Conservation (phyloP, 1,140 invertebrate species). For the Sitobion miscanthi region DNA sequence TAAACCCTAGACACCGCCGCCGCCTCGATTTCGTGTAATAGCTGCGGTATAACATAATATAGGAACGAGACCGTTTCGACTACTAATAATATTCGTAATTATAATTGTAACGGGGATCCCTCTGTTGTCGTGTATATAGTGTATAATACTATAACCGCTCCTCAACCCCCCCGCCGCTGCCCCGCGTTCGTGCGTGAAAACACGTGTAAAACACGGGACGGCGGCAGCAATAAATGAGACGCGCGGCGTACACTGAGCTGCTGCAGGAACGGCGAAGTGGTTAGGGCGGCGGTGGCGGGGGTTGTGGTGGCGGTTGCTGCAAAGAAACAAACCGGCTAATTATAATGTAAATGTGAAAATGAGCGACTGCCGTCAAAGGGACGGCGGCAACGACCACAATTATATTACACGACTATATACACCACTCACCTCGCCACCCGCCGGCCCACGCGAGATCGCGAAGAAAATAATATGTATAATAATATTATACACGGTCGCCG, state of each 20-base stretch:
- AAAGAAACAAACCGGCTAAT: constrained; percentile 51
- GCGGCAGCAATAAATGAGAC: constrained; percentile 23
- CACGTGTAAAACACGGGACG: constrained; percentile 39
- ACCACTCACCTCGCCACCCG: background rate
- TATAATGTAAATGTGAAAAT: constrained; percentile 52
- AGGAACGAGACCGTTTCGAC: background rate
- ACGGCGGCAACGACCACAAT: constrained; percentile 42
- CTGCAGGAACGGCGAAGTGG: background rate
- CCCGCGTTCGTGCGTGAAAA: background rate
- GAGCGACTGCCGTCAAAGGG: constrained; percentile 48
- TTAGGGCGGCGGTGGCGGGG: background rate
- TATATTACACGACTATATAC: constrained; percentile 29
- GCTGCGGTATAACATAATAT: background rate
- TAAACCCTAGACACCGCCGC: constrained; percentile 30
- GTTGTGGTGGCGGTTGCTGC: background rate
- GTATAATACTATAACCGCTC: background rate
- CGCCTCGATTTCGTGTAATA: background rate
- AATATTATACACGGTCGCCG: constrained; percentile 1
- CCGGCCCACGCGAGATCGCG: background rate
- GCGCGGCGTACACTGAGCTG: background rate
- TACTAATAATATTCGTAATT: constrained; percentile 45
- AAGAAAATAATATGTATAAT: constrained; percentile 35
- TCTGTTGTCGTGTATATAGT: background rate
- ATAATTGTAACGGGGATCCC: constrained; percentile 29
- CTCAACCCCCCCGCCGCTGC: background rate